Conservation (phyloP, 2,888 invertebrate species). For the Drosophila borealis region DNA sequence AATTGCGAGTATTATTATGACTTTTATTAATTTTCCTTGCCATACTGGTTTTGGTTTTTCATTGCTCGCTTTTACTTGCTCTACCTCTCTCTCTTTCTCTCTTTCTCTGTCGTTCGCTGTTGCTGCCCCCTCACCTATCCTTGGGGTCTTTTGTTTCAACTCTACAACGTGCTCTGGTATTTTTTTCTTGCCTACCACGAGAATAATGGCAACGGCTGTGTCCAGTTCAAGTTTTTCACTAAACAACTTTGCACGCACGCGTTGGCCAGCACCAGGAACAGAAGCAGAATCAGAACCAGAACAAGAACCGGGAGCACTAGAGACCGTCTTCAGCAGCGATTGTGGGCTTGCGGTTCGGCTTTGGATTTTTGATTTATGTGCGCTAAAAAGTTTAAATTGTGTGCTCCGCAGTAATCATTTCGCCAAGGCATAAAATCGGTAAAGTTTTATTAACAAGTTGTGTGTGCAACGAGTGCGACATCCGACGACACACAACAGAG, state of each 20-base stretch:
- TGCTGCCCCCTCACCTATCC: conserved; percentile 27
- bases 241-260: conserved; percentile 81
- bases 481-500: conserved; percentile 1
- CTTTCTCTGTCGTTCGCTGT: conserved; percentile 7
- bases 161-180: conserved; percentile 18
- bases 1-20: conserved; percentile 81
- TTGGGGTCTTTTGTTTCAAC: conserved; percentile 48
- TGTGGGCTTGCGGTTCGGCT: conserved; percentile 50
- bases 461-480: conserved; percentile 42
- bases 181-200: conserved; percentile 27
- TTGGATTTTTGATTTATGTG: conserved; percentile 74
- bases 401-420: conserved; percentile 54
- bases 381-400: conserved; percentile 72
- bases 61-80: background rate
- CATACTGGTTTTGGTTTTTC: conserved; percentile 31
- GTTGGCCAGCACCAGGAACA: conserved; percentile 18
- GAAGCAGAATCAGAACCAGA: conserved; percentile 4
- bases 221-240: conserved; percentile 78
- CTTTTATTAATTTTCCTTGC: conserved; percentile 74
- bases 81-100: background rate
- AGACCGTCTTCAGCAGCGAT: conserved; percentile 23
- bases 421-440: conserved; percentile 58
- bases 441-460: conserved; percentile 79
- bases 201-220: conserved; percentile 56
- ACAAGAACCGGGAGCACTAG: conserved; percentile 4